These are phyloP conservation scores for Solen grandis DNA, from an alignment of 1,140 invertebrate species.

Conservation along the genomic window DNA sequence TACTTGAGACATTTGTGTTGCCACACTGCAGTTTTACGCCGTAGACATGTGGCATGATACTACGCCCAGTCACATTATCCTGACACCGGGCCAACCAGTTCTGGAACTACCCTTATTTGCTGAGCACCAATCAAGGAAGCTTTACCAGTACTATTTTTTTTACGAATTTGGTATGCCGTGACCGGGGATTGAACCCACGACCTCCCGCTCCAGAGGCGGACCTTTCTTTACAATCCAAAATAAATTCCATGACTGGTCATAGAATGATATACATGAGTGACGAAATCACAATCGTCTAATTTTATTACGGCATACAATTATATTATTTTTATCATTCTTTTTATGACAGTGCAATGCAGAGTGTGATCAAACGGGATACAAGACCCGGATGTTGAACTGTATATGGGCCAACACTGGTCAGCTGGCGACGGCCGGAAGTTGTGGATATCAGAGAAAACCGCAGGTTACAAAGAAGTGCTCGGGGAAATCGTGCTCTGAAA, in stretches of 20 bases:
- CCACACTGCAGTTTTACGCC: neutral
- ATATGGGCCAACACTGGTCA: slow-evolving; percentile 60
- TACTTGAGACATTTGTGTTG: neutral
- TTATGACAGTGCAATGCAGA: slow-evolving; percentile 62
- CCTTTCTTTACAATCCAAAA: neutral
- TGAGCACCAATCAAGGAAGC: neutral
- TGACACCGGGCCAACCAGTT: neutral
- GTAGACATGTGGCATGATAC: neutral
- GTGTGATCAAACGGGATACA: slow-evolving; percentile 63
- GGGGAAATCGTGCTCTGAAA: slow-evolving; percentile 17
- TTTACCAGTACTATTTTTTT: neutral
- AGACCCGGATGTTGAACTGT: slow-evolving; percentile 64
- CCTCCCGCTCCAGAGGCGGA: neutral
- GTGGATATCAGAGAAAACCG: slow-evolving; percentile 58
- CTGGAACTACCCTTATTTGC: neutral
- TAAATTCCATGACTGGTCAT: neutral
- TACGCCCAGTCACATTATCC: neutral
- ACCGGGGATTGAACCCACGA: neutral
- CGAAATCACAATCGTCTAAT: neutral
- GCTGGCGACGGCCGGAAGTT: slow-evolving; percentile 56
- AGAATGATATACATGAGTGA: neutral
- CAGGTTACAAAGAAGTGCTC: slow-evolving; percentile 48
- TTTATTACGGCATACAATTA: neutral
- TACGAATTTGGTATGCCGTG: neutral
- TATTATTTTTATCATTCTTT: neutral